Base-by-base conservation (phyloP, 1,140 invertebrate genomes). In the Calephelis virginiensis region DNA sequence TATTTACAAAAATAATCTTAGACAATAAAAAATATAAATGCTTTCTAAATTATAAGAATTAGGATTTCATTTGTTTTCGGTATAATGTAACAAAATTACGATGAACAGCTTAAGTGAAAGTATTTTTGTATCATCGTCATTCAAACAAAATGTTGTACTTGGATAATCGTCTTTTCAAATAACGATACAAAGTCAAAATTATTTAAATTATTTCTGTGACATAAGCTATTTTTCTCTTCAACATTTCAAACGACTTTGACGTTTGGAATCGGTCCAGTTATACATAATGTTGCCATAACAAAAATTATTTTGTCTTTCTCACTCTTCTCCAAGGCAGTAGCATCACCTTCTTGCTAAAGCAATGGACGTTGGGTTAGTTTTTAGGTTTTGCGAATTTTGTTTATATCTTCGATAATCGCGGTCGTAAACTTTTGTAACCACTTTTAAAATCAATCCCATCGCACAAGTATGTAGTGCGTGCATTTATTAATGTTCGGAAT, bases 321-420 rank as follows among this genome's bases (percentile, higher is more conserved):
- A 74, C 77, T 76, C 78, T 68, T 81, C 77, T 80, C 77, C 73
- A 74, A 82, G 85, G 86, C 88, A 90, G 88, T 90, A 83, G 86
- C 88, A 79, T 86, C 81, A 79, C 77, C 76, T 75, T 82, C 75
- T 81, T 81, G 79, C 75, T 76, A 74, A 73, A 75, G 82, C 76
- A 88, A 90, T 90, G 88, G 88, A 89, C 88, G 88, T 90, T 80
- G 77, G 70, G 71, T 73, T 62, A 84, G 81, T 81, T 82, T 80
- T 77, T 78, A 76, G 77, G 75, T 73, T 79, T 84, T 73, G 77
- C 81, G 77, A 81, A 82, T 84, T 86, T 89, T 90, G 88, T 90
- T 90, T 90, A 90, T 89, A 90, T 88, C 82, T 82, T 64, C 85
- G 82, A 78, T 78, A 84, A 87, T 85, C 85, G 77, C 77, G 82